Conservation (phyloP, 2,888 invertebrate genomes). For the Bombylius discolor region DNA sequence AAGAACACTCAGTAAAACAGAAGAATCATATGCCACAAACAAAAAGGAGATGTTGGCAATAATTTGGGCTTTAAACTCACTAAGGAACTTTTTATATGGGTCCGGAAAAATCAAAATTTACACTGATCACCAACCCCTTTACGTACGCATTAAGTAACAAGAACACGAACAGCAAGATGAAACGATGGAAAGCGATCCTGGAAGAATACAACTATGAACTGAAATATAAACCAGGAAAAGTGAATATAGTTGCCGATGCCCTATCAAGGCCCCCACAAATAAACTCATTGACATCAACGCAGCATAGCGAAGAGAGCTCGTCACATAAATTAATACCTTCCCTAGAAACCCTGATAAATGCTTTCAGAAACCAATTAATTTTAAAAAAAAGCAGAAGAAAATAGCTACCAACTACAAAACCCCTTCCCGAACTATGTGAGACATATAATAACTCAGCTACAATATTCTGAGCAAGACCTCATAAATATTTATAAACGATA, state of each 20-base stretch:
- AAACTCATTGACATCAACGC: constrained; percentile 1
- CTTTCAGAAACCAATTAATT: constrained; percentile 13
- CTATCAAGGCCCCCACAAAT: constrained; percentile 5
- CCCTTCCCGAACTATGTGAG: background rate
- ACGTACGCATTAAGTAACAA: no score
- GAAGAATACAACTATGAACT: constrained; percentile 9
- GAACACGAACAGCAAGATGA: no score
- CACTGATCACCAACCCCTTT: no score
- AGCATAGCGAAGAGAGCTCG: constrained; percentile 6
- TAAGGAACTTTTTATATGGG: background rate
- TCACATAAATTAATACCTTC: constrained; percentile 6
- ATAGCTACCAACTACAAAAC: constrained; percentile 2
- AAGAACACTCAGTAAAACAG: constrained; percentile 18
- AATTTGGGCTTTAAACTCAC: constrained; percentile 3
- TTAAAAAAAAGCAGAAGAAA: constrained; percentile 1
- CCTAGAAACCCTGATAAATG: constrained; percentile 11
- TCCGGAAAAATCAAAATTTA: constrained; percentile 1
- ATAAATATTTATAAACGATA: no score
- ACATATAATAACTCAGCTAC: no score
- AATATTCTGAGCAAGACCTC: no score
- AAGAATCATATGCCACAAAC: constrained; percentile 22
- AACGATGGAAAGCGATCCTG: no score
- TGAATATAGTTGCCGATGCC: constrained; percentile 10
- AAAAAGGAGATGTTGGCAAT: constrained; percentile 19
- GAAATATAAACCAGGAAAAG: constrained; percentile 8